Evolutionary conservation across 2,888 invertebrate genomes (phyloP).

Genomic region (Xylophagus ater): DNA sequence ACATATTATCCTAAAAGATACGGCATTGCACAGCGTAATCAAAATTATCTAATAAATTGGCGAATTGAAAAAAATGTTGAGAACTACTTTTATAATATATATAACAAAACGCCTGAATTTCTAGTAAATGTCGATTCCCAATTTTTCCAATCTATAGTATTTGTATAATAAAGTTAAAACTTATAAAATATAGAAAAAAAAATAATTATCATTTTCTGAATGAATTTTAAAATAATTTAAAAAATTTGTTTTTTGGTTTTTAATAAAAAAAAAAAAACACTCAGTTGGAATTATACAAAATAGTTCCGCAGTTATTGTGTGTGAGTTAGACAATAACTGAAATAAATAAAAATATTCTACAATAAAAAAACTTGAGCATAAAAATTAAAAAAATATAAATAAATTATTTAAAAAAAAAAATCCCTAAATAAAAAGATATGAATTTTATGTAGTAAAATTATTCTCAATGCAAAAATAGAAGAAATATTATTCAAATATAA

Average conservation of each 20-base stretch:
- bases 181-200: no score
- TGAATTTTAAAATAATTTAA: neutral
- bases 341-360: conserved; percentile 1
- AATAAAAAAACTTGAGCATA: conserved; percentile 5
- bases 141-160: no score
- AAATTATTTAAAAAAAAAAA: conserved; percentile 7
- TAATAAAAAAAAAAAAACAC: neutral
- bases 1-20: no score
- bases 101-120: no score
- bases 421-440: neutral
- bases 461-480: neutral
- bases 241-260: neutral
- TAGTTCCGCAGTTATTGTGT: conserved; percentile 30
- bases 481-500: no score
- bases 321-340: conserved; percentile 39
- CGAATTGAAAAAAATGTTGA: no score
- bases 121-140: no score
- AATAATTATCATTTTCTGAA: neutral
- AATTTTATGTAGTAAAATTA: conserved; percentile 1
- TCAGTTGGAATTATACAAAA: conserved; percentile 6
- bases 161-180: no score
- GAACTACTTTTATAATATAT: no score
- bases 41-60: no score
- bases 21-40: no score
- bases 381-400: conserved; percentile 5